These are phyloP conservation scores for Drosophila arawakana DNA, from an alignment of 1,140 invertebrate species.

Conservation along the genomic window DNA sequence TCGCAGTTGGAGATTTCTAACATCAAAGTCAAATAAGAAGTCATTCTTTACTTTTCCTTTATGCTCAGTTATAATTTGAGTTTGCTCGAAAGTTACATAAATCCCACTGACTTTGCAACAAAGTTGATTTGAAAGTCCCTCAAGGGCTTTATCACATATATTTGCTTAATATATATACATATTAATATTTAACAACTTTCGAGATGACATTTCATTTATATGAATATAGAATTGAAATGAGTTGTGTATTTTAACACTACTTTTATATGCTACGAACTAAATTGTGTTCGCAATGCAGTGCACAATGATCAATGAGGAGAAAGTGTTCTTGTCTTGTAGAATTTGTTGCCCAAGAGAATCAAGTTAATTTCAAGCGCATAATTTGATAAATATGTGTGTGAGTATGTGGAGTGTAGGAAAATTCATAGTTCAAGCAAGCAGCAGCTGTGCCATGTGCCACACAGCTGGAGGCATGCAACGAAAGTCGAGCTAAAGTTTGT, in stretches of 20 bases:
- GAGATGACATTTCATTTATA: neutral
- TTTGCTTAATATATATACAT: conserved; percentile 10
- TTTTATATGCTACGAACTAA: too few species aligned
- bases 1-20: neutral
- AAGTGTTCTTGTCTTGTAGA: too few species aligned
- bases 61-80: neutral
- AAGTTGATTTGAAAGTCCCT: conserved; percentile 2
- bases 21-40: conserved; percentile 20
- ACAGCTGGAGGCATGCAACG: conserved; percentile 27
- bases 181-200: neutral
- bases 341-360: too few species aligned
- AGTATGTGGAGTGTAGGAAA: conserved; percentile 1
- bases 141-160: neutral
- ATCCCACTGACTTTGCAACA: conserved; percentile 6
- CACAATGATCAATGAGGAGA: too few species aligned
- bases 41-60: neutral
- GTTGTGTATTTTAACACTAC: too few species aligned
- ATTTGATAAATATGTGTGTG: conserved; percentile 11
- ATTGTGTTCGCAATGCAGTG: too few species aligned
- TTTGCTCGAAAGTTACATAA: conserved; percentile 17
- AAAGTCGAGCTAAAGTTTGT: conserved; percentile 16
- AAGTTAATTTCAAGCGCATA: conserved; percentile 19
- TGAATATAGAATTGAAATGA: neutral
- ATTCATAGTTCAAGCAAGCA: neutral
- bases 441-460: conserved; percentile 1